These are phyloP conservation scores for Blomia tropicalis DNA, from an alignment of 2,888 invertebrate genomes.

Conservation along the genomic window DNA sequence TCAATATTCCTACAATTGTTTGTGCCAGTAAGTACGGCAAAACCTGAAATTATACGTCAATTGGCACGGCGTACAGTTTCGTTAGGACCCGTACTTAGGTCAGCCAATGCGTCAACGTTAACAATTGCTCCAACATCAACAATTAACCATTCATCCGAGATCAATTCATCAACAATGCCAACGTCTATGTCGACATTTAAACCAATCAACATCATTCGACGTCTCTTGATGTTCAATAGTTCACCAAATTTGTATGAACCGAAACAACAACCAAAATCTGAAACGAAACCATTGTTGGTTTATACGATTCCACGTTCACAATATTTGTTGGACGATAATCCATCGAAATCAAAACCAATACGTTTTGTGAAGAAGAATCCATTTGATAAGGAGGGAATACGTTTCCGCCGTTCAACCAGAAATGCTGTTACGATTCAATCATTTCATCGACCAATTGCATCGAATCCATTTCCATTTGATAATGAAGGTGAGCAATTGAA, in stretches of 20 bases:
- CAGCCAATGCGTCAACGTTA: not conserved
- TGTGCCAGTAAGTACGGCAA: not conserved
- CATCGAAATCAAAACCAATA: not conserved
- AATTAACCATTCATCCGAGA: not conserved
- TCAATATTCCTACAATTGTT: not conserved
- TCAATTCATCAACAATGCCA: not conserved
- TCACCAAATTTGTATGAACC: not conserved
- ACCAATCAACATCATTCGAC: not conserved
- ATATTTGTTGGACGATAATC: not conserved
- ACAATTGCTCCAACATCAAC: not conserved
- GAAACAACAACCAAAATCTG: not conserved
- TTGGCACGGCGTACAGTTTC: not conserved
- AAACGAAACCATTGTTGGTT: not conserved
- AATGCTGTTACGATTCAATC: not conserved
- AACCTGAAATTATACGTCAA: not conserved
- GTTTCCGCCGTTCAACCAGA: not conserved
- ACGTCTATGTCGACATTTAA: not conserved
- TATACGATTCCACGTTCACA: not conserved
- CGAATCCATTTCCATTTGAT: not conserved
- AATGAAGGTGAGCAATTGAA: not conserved
- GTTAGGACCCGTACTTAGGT: not conserved
- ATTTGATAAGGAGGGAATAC: constrained; percentile 14
- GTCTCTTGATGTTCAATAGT: not conserved
- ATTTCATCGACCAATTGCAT: not conserved
- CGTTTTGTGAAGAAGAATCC: constrained; percentile 16